A percentile compares a stretch with the other conserved stretches of the same genome.
phyloP scores from a whole-genome alignment of 2,797 vertebrate species.

The Miichthys miiuy region DNA sequence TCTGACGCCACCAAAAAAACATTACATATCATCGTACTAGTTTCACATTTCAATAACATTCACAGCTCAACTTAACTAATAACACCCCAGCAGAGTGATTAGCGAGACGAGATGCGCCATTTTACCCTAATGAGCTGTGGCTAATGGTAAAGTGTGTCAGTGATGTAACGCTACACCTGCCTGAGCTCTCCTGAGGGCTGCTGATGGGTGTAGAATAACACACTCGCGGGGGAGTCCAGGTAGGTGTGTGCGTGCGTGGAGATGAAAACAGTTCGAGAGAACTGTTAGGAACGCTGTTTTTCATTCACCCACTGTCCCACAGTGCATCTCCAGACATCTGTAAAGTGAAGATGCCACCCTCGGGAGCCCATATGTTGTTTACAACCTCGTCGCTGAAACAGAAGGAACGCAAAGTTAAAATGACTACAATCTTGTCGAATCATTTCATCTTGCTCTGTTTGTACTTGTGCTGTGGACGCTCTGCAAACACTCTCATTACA shows the following conservation, averaged over 20 bases:
- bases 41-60: constrained; percentile 16
- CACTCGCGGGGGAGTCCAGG: constrained; percentile 56
- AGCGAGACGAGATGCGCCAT: constrained; percentile 26
- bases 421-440: constrained; percentile 12
- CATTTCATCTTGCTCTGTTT: constrained; percentile 9
- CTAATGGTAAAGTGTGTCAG: constrained; percentile 65
- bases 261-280: constrained; percentile 4
- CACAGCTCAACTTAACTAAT: constrained; percentile 22
- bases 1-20: neutral
- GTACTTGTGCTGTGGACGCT: neutral
- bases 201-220: constrained; percentile 59
- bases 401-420: constrained; percentile 14
- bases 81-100: constrained; percentile 30
- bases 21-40: neutral
- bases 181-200: constrained; percentile 30
- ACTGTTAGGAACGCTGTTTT: constrained; percentile 28
- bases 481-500: constrained; percentile 2
- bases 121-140: constrained; percentile 59
- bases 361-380: constrained; percentile 53
- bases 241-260: constrained; percentile 35
- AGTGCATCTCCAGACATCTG: constrained; percentile 26
- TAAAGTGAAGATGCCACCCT: constrained; percentile 21
- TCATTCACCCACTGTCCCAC: constrained; percentile 22
- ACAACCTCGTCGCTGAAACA: neutral
- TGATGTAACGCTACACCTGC: constrained; percentile 70